Evolutionary conservation across 37 sponge, comb jelly and placozoan species (phyloP), one percentile per base, ranked within the genome.

Genomic region (Halichondria panicea): DNA sequence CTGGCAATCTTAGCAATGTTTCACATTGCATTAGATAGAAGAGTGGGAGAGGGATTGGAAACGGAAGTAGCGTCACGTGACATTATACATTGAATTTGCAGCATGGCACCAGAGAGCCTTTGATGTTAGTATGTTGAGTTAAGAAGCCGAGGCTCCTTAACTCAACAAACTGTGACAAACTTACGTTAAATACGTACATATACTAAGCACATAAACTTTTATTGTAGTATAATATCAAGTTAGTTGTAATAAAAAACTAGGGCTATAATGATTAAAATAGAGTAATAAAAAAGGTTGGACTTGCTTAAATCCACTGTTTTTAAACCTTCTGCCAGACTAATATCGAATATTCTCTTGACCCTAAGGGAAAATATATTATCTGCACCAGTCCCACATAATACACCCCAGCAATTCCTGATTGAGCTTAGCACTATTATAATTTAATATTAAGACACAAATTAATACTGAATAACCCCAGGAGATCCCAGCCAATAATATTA

Each of bases 321-420:
- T 63, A 55, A 35, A 68, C 56, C 48, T 48, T 77, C 71, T 90
- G 81, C 53, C 91, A 90, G 72, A 86, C 67, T 76, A 90, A 86
- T 43, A 76, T 31, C 15, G 72, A 56, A 77, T 38, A 80, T 38
- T 77, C 88, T 24, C 67, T 71, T 74, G 64, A n/a, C 27, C 60
- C 60, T n/a, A 58, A 24, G 11, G 54, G 83, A 87, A 91, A 91
- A 78, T 82, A 87, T 39, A 91, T 81, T 70, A 87, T 70, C 77
- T 91, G 83, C 28, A 91, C 88, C 44, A 91, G 39, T 55, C 92
- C 71, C 40, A 91, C 88, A 87, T 91, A 91, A 82, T 91, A 91
- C 27, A 91, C 83, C 37, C 87, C 92, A 13, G 84, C 91, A 45
- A 85, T 78, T 30, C 86, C 92, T 31, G 92, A 81, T n/a, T n/a